Conservation (phyloP, 2,888 invertebrate species). For the Carabus problematicus region DNA sequence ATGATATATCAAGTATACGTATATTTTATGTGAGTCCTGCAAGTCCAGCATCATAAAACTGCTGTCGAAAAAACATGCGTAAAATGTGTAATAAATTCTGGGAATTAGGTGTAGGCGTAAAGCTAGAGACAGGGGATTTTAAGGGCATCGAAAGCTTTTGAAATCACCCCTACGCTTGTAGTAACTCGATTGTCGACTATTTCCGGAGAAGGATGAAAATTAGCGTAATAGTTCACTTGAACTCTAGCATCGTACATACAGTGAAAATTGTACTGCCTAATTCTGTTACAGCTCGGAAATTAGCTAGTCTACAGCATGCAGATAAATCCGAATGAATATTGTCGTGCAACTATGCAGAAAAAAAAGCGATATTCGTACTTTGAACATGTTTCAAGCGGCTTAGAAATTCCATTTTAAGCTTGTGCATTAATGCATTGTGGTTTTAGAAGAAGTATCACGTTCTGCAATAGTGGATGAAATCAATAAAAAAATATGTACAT, state of each 20-base stretch:
- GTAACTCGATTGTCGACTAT: constrained; percentile 28
- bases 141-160: constrained; percentile 1
- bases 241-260: background rate
- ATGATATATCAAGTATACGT: too few relatives aligned
- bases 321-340: too few relatives aligned
- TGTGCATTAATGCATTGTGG: too few relatives aligned
- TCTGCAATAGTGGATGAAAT: too few relatives aligned
- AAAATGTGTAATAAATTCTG: background rate
- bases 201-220: constrained; percentile 30
- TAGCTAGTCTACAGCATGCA: background rate
- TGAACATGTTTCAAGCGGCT: too few relatives aligned
- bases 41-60: background rate
- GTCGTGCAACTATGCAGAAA: too few relatives aligned
- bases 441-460: too few relatives aligned
- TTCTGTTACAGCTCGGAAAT: background rate
- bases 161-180: constrained; percentile 1
- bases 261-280: constrained; percentile 1
- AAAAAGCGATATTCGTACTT: too few relatives aligned
- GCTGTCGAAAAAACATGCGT: too few relatives aligned
- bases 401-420: too few relatives aligned
- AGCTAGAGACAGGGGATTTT: background rate
- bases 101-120: background rate
- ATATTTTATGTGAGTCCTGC: too few relatives aligned
- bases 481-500: too few relatives aligned
- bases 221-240: constrained; percentile 29